These are phyloP conservation scores for Dorcus parallelipipedus DNA, from an alignment of 2,888 invertebrate genomes.

Conservation along the genomic window DNA sequence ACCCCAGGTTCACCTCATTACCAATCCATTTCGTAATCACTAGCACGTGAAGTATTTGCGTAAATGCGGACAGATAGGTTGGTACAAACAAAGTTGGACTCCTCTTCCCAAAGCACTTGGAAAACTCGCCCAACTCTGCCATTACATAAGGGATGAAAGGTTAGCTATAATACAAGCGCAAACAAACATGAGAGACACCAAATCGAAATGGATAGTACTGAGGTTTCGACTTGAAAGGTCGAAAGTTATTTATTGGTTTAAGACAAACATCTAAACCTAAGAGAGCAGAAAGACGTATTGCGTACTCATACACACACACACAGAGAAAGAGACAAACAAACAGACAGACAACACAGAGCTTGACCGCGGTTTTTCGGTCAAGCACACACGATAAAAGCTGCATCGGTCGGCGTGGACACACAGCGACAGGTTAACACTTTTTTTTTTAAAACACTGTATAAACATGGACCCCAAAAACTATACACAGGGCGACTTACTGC, in stretches of 20 bases:
- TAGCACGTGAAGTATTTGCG: no score
- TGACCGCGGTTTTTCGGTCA: background rate
- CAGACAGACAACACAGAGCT: slow-evolving; percentile 2
- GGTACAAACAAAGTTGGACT: no score
- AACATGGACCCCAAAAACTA: slow-evolving; percentile 12
- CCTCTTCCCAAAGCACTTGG: no score
- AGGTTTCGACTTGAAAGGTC: background rate
- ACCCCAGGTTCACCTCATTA: no score
- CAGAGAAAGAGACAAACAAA: slow-evolving; percentile 24
- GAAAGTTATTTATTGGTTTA: background rate
- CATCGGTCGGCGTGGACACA: slow-evolving; percentile 1
- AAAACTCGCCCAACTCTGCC: no score
- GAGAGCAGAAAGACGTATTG: slow-evolving; percentile 17
- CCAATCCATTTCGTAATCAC: no score
- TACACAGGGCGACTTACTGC: slow-evolving; percentile 37
- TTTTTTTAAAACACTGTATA: background rate
- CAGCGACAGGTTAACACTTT: background rate
- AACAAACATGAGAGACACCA: no score
- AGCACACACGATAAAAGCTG: slow-evolving; percentile 6
- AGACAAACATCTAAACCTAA: background rate
- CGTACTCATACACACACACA: slow-evolving; percentile 36
- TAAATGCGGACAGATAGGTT: no score
- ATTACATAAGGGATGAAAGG: no score
- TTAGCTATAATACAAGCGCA: no score
- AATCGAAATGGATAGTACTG: no score